Conservation (phyloP, 2,797 vertebrate genomes). For the Eulemur albifrons region DNA sequence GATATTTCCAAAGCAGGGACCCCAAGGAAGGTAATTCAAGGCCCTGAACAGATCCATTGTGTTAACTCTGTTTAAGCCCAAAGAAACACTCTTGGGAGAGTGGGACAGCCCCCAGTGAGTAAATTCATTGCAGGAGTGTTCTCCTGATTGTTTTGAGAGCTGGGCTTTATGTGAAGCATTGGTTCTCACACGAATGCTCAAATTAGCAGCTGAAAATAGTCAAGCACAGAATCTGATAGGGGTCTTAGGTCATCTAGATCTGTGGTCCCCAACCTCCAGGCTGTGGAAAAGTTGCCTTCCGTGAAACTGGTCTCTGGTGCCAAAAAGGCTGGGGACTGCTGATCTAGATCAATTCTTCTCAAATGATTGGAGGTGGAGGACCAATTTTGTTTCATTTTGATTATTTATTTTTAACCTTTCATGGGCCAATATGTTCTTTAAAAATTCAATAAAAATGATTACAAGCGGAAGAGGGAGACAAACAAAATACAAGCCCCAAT, state of each 20-base stretch:
- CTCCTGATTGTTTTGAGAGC: not conserved
- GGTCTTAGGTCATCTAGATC: too few species aligned
- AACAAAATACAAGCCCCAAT: not conserved
- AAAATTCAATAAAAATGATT: not conserved
- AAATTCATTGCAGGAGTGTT: not conserved
- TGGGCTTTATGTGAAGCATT: not conserved
- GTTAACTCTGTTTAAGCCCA: not conserved
- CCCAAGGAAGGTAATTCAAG: not conserved
- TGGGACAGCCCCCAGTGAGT: not conserved
- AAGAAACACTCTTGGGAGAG: not conserved
- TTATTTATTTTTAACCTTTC: slow-evolving; percentile 15
- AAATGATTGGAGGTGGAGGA: not conserved
- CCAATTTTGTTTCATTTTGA: not conserved
- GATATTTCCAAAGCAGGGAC: not conserved
- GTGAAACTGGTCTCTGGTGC: too few species aligned
- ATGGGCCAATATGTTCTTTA: not conserved
- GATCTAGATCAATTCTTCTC: not conserved
- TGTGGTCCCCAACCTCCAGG: too few species aligned
- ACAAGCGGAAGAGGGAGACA: not conserved
- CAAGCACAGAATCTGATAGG: not conserved
- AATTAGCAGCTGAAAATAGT: not conserved
- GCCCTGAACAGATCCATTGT: not conserved
- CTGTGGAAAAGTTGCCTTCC: not conserved
- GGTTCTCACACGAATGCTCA: not conserved
- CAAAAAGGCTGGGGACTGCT: too few species aligned